Base-by-base conservation (phyloP, 2,113 vertebrate genomes). In the Patagioenas fasciata region DNA sequence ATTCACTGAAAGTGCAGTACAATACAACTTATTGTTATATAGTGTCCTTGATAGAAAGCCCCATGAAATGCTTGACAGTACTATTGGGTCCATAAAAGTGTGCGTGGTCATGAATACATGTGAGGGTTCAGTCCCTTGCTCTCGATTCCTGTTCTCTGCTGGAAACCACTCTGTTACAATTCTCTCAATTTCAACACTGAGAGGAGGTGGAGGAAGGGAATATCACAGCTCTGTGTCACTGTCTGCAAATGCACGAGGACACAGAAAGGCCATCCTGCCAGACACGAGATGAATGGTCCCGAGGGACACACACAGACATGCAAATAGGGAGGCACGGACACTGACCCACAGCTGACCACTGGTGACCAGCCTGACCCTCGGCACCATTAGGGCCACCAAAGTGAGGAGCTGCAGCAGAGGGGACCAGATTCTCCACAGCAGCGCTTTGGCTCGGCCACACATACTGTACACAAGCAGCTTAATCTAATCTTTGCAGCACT, bases 21-120 rank as follows among this genome's bases (percentile, higher is more conserved):
- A 96, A 95, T 96, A 84, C 95, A 92, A 93, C 69, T 88, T 94
- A 96, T 93, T 96, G 96, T 97, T 97, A 94, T 93, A 92, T 54
- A 94, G 90, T 91, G 88, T 86, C 88, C 92, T 93, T 94, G 92
- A 95, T 81, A 91, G 91, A 95, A 92, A 93, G 84, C 88, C 61
- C 78, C 91, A 85, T 92, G 89, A 92, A 95, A 94, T 97, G 89
- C 85, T 91, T 95, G 91, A 95, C 92, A 88, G 92, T 80, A 92
- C 96, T 96, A 79, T 89, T 44, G 80, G 94, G 97, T 96, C 91
- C 91, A 96, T 97, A 95, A 96, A 96, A 95, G 89, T 93, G 88
- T 91, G 77, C 75, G 4, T 96, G 95, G 79, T 88, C 89, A 89
- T 95, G 96, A 94, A 92, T 92, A 96, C 89, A 93, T 93, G 87